Evolutionary conservation across 2,888 invertebrate species (phyloP), one percentile per base, ranked within the genome.

Genomic region (Nemotelus nigrinus): DNA sequence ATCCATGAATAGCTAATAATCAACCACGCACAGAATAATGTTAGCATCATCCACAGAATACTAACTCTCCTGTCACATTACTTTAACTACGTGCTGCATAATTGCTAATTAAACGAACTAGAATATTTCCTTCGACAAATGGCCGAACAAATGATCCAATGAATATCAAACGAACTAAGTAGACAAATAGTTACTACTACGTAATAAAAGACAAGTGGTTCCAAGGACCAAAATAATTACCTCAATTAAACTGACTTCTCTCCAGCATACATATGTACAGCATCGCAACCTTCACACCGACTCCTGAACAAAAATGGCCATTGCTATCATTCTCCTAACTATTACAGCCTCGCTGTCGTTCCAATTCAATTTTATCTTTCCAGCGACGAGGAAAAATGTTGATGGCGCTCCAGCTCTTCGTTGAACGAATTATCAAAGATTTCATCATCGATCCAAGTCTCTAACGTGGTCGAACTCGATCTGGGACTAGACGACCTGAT

Each of bases 371-470:
- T 76, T 76, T 79, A 78, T 78, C 79, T 74, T 7, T 80, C 78
- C 43, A 79, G 65, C 10, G 77, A 60, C n/a, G 77, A 60, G 57
- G 79, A 60, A 77, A 76, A 79, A 43, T 81, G 79, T 45, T 79
- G 80, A 47, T 81, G 79, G 48, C 80, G 81, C 78, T 83, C 83
- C 6, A 83, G 78, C 55, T 82, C 82, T 71, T 83, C 83, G 76
- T 83, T 83, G 78, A 82, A 82, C 44, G 83, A 83, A 79, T 83
- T 83, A 58, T 83, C 83, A 58, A 81, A 81, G 45, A 80, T 76
- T 78, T 86, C 84, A 74, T 87, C 87, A 79, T 87, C 87, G 76
- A 87, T 79, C 87, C 87, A 87, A 2, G 87, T 87, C 78, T 87
- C 86, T 47, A 86, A 78, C 2, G 87, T 87, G 65, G 85, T 86